Conservation (phyloP, 2,113 vertebrate genomes). For the Alligator sinensis region DNA sequence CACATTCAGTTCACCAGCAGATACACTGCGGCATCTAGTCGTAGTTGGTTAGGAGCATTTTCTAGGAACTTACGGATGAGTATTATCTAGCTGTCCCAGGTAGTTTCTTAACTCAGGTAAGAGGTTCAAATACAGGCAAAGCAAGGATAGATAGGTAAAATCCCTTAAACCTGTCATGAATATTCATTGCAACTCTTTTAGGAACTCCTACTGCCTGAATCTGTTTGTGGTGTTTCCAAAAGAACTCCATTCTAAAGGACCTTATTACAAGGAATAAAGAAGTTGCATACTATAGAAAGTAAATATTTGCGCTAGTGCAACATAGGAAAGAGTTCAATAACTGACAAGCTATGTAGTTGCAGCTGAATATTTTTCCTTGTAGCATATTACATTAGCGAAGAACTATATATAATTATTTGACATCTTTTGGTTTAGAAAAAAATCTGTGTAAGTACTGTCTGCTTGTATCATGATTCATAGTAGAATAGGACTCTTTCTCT, state of each 20-base stretch:
- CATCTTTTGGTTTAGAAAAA: background rate
- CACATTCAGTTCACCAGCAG: background rate
- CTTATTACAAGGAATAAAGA: background rate
- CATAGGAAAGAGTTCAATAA: background rate
- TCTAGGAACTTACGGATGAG: constrained; percentile 5
- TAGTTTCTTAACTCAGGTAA: background rate
- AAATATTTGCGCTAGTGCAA: background rate
- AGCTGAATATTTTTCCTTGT: constrained; percentile 40
- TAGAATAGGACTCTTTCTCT: background rate
- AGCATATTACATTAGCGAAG: background rate
- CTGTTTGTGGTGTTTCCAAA: background rate
- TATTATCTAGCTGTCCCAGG: background rate
- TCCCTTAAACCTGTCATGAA: background rate
- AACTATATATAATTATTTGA: background rate
- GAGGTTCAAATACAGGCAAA: background rate
- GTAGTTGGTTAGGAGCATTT: background rate
- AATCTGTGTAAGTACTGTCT: background rate
- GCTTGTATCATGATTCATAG: background rate
- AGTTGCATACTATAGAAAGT: background rate
- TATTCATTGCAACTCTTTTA: background rate
- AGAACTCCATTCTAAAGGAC: background rate
- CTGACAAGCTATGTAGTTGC: constrained; percentile 45
- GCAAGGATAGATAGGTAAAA: background rate
- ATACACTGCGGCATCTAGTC: background rate
- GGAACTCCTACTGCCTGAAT: background rate